A percentile compares a stretch with the other conserved stretches of the same genome.
Evolutionary conservation across 2,797 vertebrate species (phyloP).

Genomic region (Serranus cabrilla): DNA sequence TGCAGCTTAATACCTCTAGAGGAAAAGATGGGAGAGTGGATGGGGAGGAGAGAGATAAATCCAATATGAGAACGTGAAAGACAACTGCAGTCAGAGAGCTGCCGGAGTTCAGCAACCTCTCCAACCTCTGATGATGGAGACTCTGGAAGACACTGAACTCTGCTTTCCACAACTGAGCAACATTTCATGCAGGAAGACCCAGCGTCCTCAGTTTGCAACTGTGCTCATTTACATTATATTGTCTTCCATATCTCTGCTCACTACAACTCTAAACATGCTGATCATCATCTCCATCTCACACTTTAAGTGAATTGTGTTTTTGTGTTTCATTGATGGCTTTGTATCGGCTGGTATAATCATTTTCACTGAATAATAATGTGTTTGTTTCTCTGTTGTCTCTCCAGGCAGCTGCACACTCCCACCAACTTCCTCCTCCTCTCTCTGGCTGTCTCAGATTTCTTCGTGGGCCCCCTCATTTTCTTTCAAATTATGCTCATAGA

Average conservation of each 20-base stretch:
- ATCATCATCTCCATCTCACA: conserved; percentile 30
- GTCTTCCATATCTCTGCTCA: conserved; percentile 18
- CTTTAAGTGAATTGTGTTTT: conserved; percentile 6
- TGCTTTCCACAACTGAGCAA: conserved; percentile 35
- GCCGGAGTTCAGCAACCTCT: background rate
- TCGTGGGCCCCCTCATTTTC: conserved; percentile 25
- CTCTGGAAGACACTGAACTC: background rate
- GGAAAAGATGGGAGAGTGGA: too few species aligned
- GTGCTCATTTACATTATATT: conserved; percentile 25
- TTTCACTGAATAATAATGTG: background rate
- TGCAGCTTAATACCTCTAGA: too few species aligned
- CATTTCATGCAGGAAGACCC: background rate
- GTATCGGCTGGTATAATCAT: background rate
- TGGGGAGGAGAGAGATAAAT: too few species aligned
- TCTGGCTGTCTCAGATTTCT: conserved; percentile 44
- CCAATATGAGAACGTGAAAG: too few species aligned
- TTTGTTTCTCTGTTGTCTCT: background rate
- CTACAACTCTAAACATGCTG: conserved; percentile 9
- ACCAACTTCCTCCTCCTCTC: conserved; percentile 22
- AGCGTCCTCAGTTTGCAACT: background rate
- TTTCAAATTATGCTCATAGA: conserved; percentile 2
- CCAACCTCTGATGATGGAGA: background rate
- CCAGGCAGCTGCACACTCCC: conserved; percentile 37
- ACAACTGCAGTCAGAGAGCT: background rate
- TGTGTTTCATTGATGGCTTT: background rate